These are phyloP conservation scores for Lepidocolaptes lacrymiger DNA, from an alignment of 2,797 vertebrate species.

Conservation along the genomic window DNA sequence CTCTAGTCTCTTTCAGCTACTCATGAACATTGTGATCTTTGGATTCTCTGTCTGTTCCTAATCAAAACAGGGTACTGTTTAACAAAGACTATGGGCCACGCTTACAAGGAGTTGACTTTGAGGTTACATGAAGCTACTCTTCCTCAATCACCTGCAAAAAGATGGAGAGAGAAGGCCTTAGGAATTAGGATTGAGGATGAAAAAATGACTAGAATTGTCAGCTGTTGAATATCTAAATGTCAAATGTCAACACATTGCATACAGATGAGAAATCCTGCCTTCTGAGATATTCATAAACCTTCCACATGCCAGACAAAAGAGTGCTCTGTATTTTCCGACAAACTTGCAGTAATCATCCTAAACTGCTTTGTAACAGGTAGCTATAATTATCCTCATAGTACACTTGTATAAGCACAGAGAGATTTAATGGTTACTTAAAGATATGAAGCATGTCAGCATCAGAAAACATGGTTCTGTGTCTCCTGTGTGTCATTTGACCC, in stretches of 20 bases:
- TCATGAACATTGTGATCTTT: background rate
- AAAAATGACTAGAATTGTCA: background rate
- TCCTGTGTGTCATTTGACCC: background rate
- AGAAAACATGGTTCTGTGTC: background rate
- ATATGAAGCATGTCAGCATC: background rate
- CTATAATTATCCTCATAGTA: background rate
- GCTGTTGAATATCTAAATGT: background rate
- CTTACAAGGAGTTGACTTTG: background rate
- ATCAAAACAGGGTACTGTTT: background rate
- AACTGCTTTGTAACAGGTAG: background rate
- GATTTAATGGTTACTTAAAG: background rate
- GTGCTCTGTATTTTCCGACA: background rate
- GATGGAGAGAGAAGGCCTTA: background rate
- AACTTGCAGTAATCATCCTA: background rate
- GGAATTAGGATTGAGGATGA: background rate
- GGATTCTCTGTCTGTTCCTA: background rate
- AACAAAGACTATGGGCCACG: background rate
- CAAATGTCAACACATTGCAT: background rate
- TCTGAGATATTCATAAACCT: background rate
- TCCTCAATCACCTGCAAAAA: background rate
- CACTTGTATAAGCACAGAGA: background rate
- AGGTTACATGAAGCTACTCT: background rate
- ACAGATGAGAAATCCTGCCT: background rate
- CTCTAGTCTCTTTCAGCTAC: background rate
- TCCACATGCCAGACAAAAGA: background rate